Evolutionary conservation across 1,140 invertebrate genomes (phyloP), one percentile per base, ranked within the genome.

Genomic region (Sycophila sp.): DNA sequence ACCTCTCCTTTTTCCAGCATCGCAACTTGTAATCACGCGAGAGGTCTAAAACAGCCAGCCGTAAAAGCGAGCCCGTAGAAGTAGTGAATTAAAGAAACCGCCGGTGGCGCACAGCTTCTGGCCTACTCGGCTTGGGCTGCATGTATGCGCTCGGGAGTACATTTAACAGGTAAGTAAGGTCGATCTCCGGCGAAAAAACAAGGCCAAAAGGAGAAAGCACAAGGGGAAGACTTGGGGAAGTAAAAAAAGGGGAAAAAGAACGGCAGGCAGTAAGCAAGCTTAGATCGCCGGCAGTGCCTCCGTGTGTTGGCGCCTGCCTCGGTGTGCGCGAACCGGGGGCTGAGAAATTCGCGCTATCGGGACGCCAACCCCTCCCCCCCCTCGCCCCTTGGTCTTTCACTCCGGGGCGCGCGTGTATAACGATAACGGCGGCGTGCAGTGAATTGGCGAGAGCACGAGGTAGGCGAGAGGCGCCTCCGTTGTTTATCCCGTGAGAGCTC

Each of bases 401-500:
- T n/a, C n/a, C n/a, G n/a, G n/a, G 38, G 32, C 10, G 36, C 8
- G 30, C 10, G 24, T 42, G 42, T 19, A 17, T 26, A 51, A 34
- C 42, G 55, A 69, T 69, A 69, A 69, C 66, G 45, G 40, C 58
- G 28, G 58, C 58, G 58, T 69, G 59, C 68, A 45, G 59, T 26
- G 68, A 69, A 69, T 69, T 42, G 42, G 24, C 45, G 63, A 69
- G 17, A 30, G 67, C 42, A 55, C 58, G 49, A 34, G 38, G 28
- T 22, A 66, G n/a, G n/a, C n/a, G 6, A 22, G 63, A 42, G 60
- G 68, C 76, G 10, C 26, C 51, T 69, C 26, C 36, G 36, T 81
- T 81, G 80, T 83, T 80, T 79, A 83, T 86, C 82, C 83, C 84
- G 60, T 30, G 79, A 80, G 83, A 80, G 77, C 82, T 84, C 84